A percentile compares a stretch with the other conserved stretches of the same genome.
phyloP scores from a whole-genome alignment of 2,888 invertebrate species.

The Zele albiditarsus region DNA sequence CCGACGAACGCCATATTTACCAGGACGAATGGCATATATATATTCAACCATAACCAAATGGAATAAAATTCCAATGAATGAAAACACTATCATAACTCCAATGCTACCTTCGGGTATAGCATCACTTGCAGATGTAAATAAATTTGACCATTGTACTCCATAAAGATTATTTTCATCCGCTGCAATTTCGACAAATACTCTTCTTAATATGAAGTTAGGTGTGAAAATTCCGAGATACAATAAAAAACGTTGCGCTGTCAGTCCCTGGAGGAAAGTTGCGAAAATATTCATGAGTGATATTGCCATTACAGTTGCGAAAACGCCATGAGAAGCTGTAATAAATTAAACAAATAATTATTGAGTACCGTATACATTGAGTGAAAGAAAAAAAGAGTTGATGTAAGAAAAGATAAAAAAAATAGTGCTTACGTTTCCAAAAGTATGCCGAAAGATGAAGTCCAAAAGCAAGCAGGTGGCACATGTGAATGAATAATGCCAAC shows the following conservation, averaged over 20 bases:
- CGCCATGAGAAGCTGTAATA: conserved; percentile 47
- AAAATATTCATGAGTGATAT: conserved; percentile 45
- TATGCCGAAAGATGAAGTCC: conserved; percentile 68
- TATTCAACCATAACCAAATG: conserved; percentile 88
- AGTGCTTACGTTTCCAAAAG: conserved; percentile 66
- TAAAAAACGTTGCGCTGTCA: conserved; percentile 38
- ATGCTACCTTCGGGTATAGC: conserved; percentile 69
- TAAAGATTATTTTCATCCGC: conserved; percentile 64
- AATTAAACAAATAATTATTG: neutral
- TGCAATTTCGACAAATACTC: conserved; percentile 66
- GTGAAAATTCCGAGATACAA: conserved; percentile 63
- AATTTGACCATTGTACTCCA: conserved; percentile 73
- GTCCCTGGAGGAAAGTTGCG: conserved; percentile 41
- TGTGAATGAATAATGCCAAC: conserved; percentile 62
- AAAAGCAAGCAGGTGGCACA: conserved; percentile 63
- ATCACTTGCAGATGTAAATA: conserved; percentile 64
- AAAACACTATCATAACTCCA: conserved; percentile 82
- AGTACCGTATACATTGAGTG: too few species aligned
- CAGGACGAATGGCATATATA: conserved; percentile 89
- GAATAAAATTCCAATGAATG: conserved; percentile 80
- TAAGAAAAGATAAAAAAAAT: neutral
- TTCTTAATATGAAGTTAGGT: conserved; percentile 63
- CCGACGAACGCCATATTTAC: conserved; percentile 87
- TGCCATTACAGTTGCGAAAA: conserved; percentile 48
- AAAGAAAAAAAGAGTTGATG: too few species aligned